Percentiles rank a stretch among this genome's conserved stretches.
These are phyloP conservation scores for Ophion costatus DNA, from an alignment of 2,888 invertebrate genomes.

Conservation along the genomic window DNA sequence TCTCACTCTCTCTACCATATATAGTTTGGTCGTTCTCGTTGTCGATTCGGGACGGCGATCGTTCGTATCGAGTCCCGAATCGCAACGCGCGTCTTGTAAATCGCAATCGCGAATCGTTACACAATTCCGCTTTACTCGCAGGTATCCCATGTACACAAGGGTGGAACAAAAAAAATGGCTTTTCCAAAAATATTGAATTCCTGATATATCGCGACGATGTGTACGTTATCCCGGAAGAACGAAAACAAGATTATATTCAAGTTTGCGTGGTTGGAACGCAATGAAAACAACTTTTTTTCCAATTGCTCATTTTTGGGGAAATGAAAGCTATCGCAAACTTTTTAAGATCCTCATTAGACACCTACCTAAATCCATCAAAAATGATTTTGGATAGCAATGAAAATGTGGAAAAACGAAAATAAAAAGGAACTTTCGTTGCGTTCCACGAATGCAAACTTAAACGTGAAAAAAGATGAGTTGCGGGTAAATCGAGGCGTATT, in stretches of 20 bases:
- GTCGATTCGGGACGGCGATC: background rate
- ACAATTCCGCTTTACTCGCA: background rate
- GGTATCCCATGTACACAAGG: background rate
- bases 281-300: no score
- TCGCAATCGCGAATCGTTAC: background rate
- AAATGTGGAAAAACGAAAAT: no score
- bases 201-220: background rate
- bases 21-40: constrained; percentile 1
- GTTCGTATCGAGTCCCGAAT: constrained; percentile 10
- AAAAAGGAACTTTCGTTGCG: no score
- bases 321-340: background rate
- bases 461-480: background rate
- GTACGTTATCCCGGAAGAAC: background rate
- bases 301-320: no score
- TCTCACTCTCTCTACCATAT: background rate
- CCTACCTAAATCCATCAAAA: no score
- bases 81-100: constrained; percentile 29
- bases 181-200: background rate
- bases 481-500: background rate
- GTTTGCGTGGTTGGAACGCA: no score
- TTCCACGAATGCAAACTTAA: no score
- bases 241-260: background rate
- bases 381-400: no score
- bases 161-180: background rate
- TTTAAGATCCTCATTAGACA: no score